phyloP scores from a whole-genome alignment of 2,797 vertebrate species.

The Sebastes steindachneri region DNA sequence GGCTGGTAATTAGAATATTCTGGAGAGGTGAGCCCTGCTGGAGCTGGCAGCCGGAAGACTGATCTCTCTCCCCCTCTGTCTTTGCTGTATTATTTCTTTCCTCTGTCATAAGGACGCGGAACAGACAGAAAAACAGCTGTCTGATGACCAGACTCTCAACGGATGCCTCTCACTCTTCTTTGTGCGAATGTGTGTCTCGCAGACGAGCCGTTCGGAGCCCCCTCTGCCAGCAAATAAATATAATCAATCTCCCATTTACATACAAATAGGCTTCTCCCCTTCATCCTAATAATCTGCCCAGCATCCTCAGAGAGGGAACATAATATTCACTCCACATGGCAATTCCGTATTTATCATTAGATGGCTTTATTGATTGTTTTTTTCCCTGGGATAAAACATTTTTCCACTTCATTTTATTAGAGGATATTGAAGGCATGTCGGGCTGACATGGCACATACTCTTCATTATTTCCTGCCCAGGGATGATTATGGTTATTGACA shows the following conservation, averaged over 20 bases:
- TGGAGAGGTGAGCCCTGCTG: constrained; percentile 78
- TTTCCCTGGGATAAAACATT: constrained; percentile 29
- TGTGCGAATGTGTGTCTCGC: constrained; percentile 21
- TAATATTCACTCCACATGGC: constrained; percentile 78
- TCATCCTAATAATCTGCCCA: constrained; percentile 78
- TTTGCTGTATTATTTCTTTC: constrained; percentile 53
- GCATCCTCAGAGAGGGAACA: constrained; percentile 75
- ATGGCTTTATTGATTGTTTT: constrained; percentile 85
- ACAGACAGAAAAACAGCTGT: constrained; percentile 67
- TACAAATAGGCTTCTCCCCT: constrained; percentile 84
- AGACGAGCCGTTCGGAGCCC: constrained; percentile 41
- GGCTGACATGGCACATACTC: constrained; percentile 77
- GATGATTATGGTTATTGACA: constrained; percentile 90
- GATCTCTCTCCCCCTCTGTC: constrained; percentile 59
- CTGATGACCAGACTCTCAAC: constrained; percentile 56
- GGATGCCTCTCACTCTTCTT: constrained; percentile 57
- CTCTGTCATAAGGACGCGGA: constrained; percentile 57
- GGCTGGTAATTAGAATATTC: constrained; percentile 86
- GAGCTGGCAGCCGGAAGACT: constrained; percentile 71
- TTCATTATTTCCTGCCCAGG: constrained; percentile 88
- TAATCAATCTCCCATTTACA: constrained; percentile 88
- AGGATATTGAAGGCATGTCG: constrained; percentile 82
- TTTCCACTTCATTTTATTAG: constrained; percentile 83
- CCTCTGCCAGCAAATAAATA: constrained; percentile 85
- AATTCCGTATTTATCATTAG: constrained; percentile 84